Evolutionary conservation across 1,140 invertebrate species (phyloP).

Genomic region (Caerostris extrusa): DNA sequence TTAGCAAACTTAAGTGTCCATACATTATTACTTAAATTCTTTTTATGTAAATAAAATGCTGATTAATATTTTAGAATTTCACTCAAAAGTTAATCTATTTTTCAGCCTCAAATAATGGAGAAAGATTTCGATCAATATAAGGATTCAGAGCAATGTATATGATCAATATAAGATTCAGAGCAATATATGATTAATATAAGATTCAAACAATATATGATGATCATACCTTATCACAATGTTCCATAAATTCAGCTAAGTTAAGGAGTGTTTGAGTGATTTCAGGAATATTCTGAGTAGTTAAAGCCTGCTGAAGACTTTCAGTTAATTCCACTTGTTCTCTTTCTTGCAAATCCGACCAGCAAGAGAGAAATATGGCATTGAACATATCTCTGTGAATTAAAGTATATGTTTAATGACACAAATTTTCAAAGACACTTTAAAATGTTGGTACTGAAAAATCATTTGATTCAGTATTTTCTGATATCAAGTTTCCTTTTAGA

Average conservation of each 20-base stretch:
- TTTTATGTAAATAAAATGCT: background rate
- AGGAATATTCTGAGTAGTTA: slow-evolving; percentile 95
- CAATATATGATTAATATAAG: background rate
- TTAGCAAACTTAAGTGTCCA: too few relatives aligned
- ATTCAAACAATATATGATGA: background rate
- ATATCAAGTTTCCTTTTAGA: too few relatives aligned
- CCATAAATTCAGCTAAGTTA: slow-evolving; percentile 99
- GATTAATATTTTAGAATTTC: too few relatives aligned
- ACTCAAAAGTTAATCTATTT: too few relatives aligned
- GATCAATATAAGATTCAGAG: background rate
- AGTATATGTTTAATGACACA: background rate
- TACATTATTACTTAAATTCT: background rate
- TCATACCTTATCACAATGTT: slow-evolving; percentile 95
- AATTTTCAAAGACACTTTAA: too few relatives aligned
- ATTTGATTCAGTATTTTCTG: too few relatives aligned
- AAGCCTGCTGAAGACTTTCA: slow-evolving; percentile 91
- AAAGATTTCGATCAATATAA: too few relatives aligned
- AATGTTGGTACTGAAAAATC: too few relatives aligned
- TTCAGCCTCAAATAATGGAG: too few relatives aligned
- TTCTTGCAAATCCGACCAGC: slow-evolving; percentile 96
- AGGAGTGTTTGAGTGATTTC: slow-evolving; percentile 99
- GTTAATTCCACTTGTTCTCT: slow-evolving; percentile 89
- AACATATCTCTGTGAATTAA: slow-evolving; percentile 90
- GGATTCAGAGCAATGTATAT: too few relatives aligned
- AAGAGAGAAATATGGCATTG: slow-evolving; percentile 99